These are phyloP conservation scores for Pempheris klunzingeri DNA, from an alignment of 2,797 vertebrate species.

Conservation along the genomic window DNA sequence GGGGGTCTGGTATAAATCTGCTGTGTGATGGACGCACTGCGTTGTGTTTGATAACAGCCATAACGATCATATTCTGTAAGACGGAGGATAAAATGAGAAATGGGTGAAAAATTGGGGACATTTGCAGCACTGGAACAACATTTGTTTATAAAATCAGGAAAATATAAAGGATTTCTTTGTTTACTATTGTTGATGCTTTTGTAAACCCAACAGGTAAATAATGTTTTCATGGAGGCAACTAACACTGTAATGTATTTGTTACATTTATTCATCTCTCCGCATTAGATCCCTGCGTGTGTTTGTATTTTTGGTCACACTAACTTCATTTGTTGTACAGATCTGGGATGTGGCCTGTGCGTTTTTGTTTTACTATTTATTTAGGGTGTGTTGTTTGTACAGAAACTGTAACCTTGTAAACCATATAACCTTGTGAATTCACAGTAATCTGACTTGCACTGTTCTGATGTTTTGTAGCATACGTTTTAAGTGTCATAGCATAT, in stretches of 20 bases:
- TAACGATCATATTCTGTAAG: constrained; percentile 37
- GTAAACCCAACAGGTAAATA: constrained; percentile 39
- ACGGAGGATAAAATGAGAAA: constrained; percentile 10
- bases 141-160: constrained; percentile 49
- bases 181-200: constrained; percentile 67
- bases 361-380: constrained; percentile 67
- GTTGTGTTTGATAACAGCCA: constrained; percentile 35
- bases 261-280: constrained; percentile 29
- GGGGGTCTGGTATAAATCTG: constrained; percentile 24
- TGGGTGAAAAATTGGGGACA: constrained; percentile 14
- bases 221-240: constrained; percentile 45
- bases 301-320: constrained; percentile 50
- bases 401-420: constrained; percentile 47
- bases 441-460: constrained; percentile 56
- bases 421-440: constrained; percentile 47
- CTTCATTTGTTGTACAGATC: constrained; percentile 74
- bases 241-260: constrained; percentile 53
- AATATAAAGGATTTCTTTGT: constrained; percentile 46
- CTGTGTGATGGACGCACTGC: constrained; percentile 16
- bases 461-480: constrained; percentile 40
- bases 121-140: constrained; percentile 70
- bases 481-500: constrained; percentile 44
- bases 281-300: constrained; percentile 39
- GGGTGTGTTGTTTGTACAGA: constrained; percentile 68
- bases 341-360: constrained; percentile 38